Evolutionary conservation across 2,797 vertebrate species (phyloP).

Genomic region (Bradypus variegatus): DNA sequence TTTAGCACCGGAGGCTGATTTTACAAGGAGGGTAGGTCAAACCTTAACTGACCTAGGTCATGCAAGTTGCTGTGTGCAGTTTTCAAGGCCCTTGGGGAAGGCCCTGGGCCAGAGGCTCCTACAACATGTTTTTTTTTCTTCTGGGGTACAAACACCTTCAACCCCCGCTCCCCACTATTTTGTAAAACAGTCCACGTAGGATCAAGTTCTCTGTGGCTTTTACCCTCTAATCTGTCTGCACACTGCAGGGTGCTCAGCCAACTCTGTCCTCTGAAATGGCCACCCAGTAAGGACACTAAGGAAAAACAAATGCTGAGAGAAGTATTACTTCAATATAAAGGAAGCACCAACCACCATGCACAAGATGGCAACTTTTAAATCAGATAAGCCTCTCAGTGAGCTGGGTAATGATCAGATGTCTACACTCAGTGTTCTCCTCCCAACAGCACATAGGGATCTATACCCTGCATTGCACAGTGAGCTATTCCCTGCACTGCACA

Average conservation of each 20-base stretch:
- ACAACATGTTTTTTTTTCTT: too few species aligned
- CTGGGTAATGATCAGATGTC: too few species aligned
- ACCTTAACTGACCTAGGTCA: too few species aligned
- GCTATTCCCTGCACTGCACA: background rate
- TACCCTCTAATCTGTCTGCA: background rate
- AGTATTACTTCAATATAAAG: background rate
- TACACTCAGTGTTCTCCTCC: too few species aligned
- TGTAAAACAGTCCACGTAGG: background rate
- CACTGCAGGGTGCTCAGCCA: background rate
- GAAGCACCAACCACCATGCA: background rate
- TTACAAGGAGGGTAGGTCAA: too few species aligned
- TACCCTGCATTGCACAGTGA: too few species aligned
- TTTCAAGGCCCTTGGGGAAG: too few species aligned
- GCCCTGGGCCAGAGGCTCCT: too few species aligned
- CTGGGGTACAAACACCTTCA: too few species aligned
- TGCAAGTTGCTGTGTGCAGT: too few species aligned
- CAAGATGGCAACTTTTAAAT: background rate
- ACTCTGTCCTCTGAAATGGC: background rate
- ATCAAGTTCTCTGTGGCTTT: background rate
- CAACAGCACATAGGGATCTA: too few species aligned
- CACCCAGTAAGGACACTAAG: background rate
- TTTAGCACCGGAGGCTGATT: too few species aligned
- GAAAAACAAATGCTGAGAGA: background rate
- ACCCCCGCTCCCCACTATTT: background rate
- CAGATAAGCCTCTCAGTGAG: background rate